Percentiles rank a stretch among this genome's conserved stretches.
Conservation (phyloP, 1,140 invertebrate genomes). For the Hyles euphorbiae region DNA sequence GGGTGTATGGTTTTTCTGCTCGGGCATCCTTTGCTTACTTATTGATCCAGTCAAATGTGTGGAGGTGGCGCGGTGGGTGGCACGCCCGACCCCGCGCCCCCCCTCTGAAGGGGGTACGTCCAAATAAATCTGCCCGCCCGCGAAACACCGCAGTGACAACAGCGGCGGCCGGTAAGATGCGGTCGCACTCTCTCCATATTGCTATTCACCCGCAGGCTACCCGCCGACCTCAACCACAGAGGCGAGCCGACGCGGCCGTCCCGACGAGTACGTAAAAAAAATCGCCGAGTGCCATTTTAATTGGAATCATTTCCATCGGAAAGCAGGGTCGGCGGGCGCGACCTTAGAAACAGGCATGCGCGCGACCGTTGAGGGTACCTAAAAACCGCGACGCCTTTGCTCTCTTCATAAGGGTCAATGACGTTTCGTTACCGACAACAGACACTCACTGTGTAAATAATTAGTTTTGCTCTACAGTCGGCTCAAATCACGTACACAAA, state of each 20-base stretch:
- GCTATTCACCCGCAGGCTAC: slow-evolving; percentile 18
- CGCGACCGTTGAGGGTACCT: slow-evolving; percentile 52
- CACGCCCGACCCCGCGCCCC: slow-evolving; percentile 56
- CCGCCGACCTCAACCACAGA: background rate
- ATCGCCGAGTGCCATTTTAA: slow-evolving; percentile 50
- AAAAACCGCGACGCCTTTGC: slow-evolving; percentile 54
- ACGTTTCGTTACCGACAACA: slow-evolving; percentile 47
- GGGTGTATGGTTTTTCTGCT: slow-evolving; percentile 77
- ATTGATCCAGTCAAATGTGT: slow-evolving; percentile 76
- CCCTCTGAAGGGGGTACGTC: slow-evolving; percentile 61
- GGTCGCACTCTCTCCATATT: slow-evolving; percentile 37
- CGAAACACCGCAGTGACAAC: slow-evolving; percentile 74
- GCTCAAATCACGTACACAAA: too few relatives aligned
- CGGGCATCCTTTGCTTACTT: slow-evolving; percentile 77
- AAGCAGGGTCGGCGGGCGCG: slow-evolving; percentile 42
- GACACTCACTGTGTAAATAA: slow-evolving; percentile 28
- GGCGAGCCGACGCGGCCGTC: background rate
- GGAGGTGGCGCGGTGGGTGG: slow-evolving; percentile 73
- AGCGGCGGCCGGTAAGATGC: slow-evolving; percentile 66
- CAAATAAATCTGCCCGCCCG: slow-evolving; percentile 74
- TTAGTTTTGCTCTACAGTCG: slow-evolving; percentile 8
- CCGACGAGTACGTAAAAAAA: background rate
- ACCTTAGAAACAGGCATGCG: slow-evolving; percentile 69
- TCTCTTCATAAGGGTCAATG: slow-evolving; percentile 58
- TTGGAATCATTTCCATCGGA: slow-evolving; percentile 59